Base-by-base conservation (phyloP, 1,140 invertebrate species). In the Drosophila sulfurigaster region DNA sequence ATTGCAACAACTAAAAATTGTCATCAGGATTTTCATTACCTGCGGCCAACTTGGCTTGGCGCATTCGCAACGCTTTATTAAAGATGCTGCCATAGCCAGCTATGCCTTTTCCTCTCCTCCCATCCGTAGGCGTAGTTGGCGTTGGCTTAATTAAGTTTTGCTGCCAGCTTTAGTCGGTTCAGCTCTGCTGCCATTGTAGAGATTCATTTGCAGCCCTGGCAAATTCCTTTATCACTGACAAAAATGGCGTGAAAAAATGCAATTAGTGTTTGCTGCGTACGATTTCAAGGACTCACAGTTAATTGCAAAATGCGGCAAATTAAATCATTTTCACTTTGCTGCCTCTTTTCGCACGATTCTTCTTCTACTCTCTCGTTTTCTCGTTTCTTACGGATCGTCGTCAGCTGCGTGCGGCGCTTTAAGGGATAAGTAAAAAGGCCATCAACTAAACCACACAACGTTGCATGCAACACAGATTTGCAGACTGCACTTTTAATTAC, bases 11-110 rank as follows among this genome's bases (percentile, higher is more conserved):
- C 85, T 89, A 89, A 89, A 89, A 89, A 89, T 88, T 89, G 85
- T 89, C 85, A 89, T 89, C 81, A 80, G 78, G 81, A 81, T 89
- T 89, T 83, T 85, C 85, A 89, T 89, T 89, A 89, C 85, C 85
- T 89, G 85, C 78, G 85, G 85, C 85, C 63, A 89, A 81, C 68
- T 89, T 89, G 78, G 78, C 20, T 25, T 25, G 20, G 20, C 20
- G 20, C 75, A 73, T 68, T 62, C 52, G 76, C 67, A 58, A 72
- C 79, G 85, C 52, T 77, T 79, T 90, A 89, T 89, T 89, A 89
- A 89, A 88, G 85, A 79, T 81, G 65, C 83, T 77, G 60, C 32
- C 62, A 60, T 25, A 13, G 13, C 5, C 64, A 45, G 41, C 30
- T 7, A 20, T 20, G 4, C 30, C 3, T 11, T 28, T 28, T n/a